Base-by-base conservation (phyloP, 2,113 vertebrate species). In the Calyptommatus sinebrachiatus region DNA sequence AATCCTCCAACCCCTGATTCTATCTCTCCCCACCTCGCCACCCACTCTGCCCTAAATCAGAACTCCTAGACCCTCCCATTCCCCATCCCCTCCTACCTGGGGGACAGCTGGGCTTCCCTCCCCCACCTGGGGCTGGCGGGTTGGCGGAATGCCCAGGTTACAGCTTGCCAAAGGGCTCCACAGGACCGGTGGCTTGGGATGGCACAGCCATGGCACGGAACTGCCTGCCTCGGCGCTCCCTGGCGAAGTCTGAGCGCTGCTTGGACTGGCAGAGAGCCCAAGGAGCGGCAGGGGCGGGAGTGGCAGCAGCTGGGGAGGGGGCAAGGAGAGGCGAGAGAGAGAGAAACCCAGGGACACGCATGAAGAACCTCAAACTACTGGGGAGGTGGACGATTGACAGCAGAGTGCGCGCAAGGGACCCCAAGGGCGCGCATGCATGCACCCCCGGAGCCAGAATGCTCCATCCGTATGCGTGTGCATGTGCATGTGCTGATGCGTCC, bases 191-290 rank as follows among this genome's bases (percentile, higher is more conserved):
- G 28, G 73, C 73, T 48, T 24, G 65, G 79, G 79, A 76, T 69
- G 79, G 73, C 73, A 70, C 35, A 68, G 79, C 79, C 79, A 81
- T 81, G 79, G 73, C 79, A 76, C 66, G 73, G 50, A 62, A 29
- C 53, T 68, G 79, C 73, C 65, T 69, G 72, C 73, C 53, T 81
- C 73, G 31, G 66, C 73, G 53, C 63, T 81, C 24, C 66, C 73
- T 20, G 73, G 70, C 53, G 75, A 20, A 78, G 46, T 81, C 53
- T 76, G 72, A 81, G 79, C 73, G 41, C 31, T 62, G 79, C 79
- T 65, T 62, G 72, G 4, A 21, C 79, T 81, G 72, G 79, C 79
- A 46, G 45, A 48, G 66, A 75, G 79, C 79, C 79, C 79, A 70
- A 81, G 79, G 2, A 21, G 73, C 65, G 50, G 72, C 65, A 69